Conservation (phyloP, 1,140 invertebrate species). For the Aphis craccivora region DNA sequence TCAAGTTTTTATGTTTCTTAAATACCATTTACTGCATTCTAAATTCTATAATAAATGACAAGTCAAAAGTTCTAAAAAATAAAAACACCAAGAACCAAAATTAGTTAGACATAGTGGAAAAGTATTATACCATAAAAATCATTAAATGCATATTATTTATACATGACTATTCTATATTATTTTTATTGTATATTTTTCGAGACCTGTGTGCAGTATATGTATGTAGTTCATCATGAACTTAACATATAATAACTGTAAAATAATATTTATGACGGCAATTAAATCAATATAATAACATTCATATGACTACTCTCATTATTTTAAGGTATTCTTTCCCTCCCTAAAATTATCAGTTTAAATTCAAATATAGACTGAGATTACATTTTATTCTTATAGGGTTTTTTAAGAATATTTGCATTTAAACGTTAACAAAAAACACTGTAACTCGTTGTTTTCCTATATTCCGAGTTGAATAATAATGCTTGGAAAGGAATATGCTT, state of each 20-base stretch:
- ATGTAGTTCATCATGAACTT: not conserved
- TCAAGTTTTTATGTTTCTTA: constrained; percentile 12
- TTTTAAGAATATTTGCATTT: constrained; percentile 7
- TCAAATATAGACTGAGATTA: not conserved
- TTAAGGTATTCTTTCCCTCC: not conserved
- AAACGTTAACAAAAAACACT: not conserved
- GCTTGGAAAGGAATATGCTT: not conserved
- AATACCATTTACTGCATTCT: not conserved
- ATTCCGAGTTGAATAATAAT: constrained; percentile 4
- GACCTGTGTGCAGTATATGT: not conserved
- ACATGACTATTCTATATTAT: not conserved
- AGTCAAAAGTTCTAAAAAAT: not conserved
- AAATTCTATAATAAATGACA: not conserved
- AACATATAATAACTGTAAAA: not conserved
- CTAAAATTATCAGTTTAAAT: constrained; percentile 13
- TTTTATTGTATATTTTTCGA: not conserved
- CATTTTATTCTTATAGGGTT: not conserved
- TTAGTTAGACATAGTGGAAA: not conserved
- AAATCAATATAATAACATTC: not conserved
- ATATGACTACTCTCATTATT: not conserved
- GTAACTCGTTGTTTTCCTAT: not conserved
- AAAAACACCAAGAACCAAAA: not conserved
- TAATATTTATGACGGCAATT: not conserved
- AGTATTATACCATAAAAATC: not conserved
- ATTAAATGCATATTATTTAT: not conserved